Conservation (phyloP, 2,888 invertebrate genomes). For the Amiota minor region DNA sequence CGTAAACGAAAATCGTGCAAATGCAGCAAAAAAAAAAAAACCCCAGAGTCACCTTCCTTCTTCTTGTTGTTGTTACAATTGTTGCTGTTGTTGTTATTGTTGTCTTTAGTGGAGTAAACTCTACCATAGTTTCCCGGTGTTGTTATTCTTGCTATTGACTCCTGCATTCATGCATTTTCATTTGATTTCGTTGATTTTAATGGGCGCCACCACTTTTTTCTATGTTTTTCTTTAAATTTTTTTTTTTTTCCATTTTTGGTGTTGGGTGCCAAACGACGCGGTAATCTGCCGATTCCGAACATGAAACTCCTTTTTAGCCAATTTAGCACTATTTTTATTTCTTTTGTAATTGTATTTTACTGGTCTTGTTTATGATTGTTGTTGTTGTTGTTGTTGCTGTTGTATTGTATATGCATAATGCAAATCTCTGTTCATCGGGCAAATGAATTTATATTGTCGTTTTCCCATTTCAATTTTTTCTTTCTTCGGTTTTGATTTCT, state of each 20-base stretch:
- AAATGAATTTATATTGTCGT: no score
- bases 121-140: not conserved
- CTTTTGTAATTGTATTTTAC: not conserved
- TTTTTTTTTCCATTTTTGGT: no score
- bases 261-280: no score
- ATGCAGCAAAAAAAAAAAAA: constrained; percentile 32
- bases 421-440: no score
- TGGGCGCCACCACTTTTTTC: constrained; percentile 22
- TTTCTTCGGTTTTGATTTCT: no score
- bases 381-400: no score
- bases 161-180: constrained; percentile 16
- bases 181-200: constrained; percentile 19
- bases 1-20: constrained; percentile 42
- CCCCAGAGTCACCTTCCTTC: not conserved
- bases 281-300: constrained; percentile 1
- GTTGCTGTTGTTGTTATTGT: not conserved
- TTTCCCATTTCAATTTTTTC: no score
- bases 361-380: no score
- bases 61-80: not conserved
- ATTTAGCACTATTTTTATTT: constrained; percentile 2
- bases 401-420: no score
- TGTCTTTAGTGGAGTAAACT: not conserved
- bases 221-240: no score
- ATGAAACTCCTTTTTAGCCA: constrained; percentile 36
- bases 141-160: constrained; percentile 25